Conservation (phyloP, 2,113 vertebrate genomes). For the Porphyrio hochstetteri region DNA sequence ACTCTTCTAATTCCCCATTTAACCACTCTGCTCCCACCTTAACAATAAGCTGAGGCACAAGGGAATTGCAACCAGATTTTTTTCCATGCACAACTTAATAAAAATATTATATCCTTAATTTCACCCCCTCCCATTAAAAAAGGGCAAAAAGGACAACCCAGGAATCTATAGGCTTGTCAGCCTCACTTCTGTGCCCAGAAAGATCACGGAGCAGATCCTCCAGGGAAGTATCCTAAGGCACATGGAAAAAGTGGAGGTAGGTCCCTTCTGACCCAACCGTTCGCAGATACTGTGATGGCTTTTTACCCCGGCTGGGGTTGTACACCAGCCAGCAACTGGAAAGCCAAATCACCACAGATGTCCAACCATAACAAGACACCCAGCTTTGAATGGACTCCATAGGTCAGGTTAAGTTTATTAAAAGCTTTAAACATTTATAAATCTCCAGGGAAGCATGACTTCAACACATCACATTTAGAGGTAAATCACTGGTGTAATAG, state of each 20-base stretch:
- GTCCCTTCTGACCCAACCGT: too few species aligned
- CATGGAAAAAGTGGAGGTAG: too few species aligned
- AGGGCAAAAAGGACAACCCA: too few species aligned
- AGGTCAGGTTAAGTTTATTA: conserved; percentile 77
- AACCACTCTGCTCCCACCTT: neutral
- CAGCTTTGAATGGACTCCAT: neutral
- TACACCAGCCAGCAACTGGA: fast-evolving
- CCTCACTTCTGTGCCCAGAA: too few species aligned
- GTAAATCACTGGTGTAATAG: conserved; percentile 79
- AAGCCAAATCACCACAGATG: neutral
- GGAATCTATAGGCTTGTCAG: too few species aligned
- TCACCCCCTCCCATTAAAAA: too few species aligned
- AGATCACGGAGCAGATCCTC: too few species aligned
- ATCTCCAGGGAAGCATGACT: conserved; percentile 70
- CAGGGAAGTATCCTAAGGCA: too few species aligned
- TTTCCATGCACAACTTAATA: neutral
- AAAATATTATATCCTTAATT: neutral
- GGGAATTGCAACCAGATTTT: neutral
- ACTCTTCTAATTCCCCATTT: neutral
- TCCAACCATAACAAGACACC: neutral
- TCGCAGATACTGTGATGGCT: too few species aligned
- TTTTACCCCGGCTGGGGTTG: neutral
- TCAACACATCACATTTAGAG: conserved; percentile 76
- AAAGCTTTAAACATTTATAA: conserved; percentile 78
- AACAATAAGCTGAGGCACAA: neutral